A percentile compares a stretch with the other conserved stretches of the same genome.
Evolutionary conservation across 2,888 invertebrate genomes (phyloP).

Genomic region (Pasiphila rectangulata): DNA sequence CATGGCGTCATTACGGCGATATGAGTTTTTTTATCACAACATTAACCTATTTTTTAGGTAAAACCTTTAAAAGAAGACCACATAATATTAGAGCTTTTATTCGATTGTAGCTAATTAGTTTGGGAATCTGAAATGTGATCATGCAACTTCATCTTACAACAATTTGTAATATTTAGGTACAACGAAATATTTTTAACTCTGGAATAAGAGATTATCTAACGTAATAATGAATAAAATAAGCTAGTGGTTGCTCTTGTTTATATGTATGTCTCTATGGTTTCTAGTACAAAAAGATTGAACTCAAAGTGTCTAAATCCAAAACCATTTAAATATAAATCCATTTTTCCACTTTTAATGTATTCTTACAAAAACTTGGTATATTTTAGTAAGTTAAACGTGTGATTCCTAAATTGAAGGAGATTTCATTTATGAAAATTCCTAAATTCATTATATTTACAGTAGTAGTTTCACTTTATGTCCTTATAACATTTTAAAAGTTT

Average conservation of each 20-base stretch:
- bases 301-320: too few species aligned
- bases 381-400: neutral
- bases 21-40: slow-evolving; percentile 55
- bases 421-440: slow-evolving; percentile 9
- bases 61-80: slow-evolving; percentile 35
- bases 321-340: too few species aligned
- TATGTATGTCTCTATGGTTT: neutral
- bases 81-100: slow-evolving; percentile 52
- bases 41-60: slow-evolving; percentile 49
- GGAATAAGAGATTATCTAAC: too few species aligned
- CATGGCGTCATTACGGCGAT: slow-evolving; percentile 49
- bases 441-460: slow-evolving; percentile 11
- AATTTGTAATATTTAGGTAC: too few species aligned
- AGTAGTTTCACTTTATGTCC: slow-evolving; percentile 9
- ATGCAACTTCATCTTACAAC: too few species aligned
- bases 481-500: slow-evolving; percentile 9
- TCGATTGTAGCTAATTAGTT: slow-evolving; percentile 38
- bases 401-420: slow-evolving; percentile 12
- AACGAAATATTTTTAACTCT: too few species aligned
- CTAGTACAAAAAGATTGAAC: too few species aligned
- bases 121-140: slow-evolving; percentile 20
- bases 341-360: neutral
- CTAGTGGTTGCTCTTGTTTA: neutral
- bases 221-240: too few species aligned
- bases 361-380: neutral